phyloP scores from a whole-genome alignment of 2,113 vertebrate species.

The Laticauda laticaudata region DNA sequence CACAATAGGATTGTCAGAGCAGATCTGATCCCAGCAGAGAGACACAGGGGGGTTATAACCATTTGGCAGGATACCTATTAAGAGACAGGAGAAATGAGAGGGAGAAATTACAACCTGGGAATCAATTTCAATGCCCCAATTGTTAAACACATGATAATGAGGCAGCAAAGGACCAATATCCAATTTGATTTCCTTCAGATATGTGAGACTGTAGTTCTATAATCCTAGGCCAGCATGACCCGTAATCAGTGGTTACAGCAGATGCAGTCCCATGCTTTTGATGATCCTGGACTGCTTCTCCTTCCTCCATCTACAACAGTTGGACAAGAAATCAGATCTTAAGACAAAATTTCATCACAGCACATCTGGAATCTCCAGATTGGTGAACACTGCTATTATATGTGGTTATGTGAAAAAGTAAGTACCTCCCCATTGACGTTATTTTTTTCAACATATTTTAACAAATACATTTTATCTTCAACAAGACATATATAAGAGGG shows the following conservation, averaged over 20 bases:
- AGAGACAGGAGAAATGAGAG: background rate
- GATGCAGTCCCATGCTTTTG: background rate
- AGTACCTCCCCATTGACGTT: background rate
- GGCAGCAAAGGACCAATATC: background rate
- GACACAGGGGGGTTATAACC: conserved; percentile 78
- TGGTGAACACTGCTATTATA: background rate
- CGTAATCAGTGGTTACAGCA: background rate
- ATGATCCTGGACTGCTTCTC: background rate
- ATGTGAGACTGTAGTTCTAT: background rate
- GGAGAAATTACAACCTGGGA: background rate
- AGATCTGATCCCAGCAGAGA: conserved; percentile 89
- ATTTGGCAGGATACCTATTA: conserved; percentile 85
- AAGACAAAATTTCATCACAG: background rate
- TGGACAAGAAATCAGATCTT: background rate
- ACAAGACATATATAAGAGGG: background rate
- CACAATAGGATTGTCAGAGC: conserved; percentile 79
- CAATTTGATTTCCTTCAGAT: background rate
- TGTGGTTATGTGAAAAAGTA: background rate
- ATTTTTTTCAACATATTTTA: background rate
- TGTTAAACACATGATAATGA: background rate
- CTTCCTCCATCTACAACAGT: background rate
- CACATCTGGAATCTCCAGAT: background rate
- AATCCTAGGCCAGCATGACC: background rate
- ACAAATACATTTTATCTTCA: background rate
- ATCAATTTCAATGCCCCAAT: background rate